A percentile compares a stretch with the other conserved stretches of the same genome.
These are phyloP conservation scores for Molossus molossus DNA, from an alignment of 2,797 vertebrate species.

Conservation along the genomic window DNA sequence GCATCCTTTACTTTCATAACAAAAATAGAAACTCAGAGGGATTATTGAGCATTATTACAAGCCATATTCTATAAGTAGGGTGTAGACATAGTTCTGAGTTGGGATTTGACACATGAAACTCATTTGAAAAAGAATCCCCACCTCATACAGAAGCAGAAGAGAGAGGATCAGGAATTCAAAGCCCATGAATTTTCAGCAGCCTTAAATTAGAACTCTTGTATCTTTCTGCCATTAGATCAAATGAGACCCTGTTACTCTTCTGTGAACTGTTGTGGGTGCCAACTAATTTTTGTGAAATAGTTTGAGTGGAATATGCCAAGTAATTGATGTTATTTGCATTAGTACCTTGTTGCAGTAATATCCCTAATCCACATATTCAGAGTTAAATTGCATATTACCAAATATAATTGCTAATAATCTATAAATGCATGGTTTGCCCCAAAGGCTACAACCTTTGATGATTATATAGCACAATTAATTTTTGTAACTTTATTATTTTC, in stretches of 20 bases:
- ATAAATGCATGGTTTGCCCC: constrained; percentile 31
- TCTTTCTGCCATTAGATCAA: constrained; percentile 50
- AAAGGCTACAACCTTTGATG: constrained; percentile 14
- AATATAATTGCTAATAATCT: constrained; percentile 41
- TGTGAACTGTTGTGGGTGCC: background rate
- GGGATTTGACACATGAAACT: constrained; percentile 57
- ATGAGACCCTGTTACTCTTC: constrained; percentile 29
- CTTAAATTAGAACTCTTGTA: constrained; percentile 53
- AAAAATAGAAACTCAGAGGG: constrained; percentile 57
- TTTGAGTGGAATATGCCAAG: constrained; percentile 53
- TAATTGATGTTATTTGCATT: constrained; percentile 60
- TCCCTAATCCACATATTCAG: constrained; percentile 33
- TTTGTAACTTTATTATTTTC: constrained; percentile 56
- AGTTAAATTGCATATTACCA: constrained; percentile 61
- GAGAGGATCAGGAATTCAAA: background rate
- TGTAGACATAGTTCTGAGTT: constrained; percentile 31
- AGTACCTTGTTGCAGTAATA: constrained; percentile 11
- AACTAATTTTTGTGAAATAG: constrained; percentile 62
- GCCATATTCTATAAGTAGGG: constrained; percentile 20
- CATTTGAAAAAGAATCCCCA: constrained; percentile 42
- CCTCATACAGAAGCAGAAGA: constrained; percentile 15
- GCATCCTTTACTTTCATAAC: constrained; percentile 62
- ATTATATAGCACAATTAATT: constrained; percentile 32
- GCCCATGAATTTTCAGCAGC: constrained; percentile 2
- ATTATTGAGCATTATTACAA: constrained; percentile 62